A percentile compares a stretch with the other conserved stretches of the same genome.
Conservation (phyloP, 2,888 invertebrate genomes). For the Eilema depressum region DNA sequence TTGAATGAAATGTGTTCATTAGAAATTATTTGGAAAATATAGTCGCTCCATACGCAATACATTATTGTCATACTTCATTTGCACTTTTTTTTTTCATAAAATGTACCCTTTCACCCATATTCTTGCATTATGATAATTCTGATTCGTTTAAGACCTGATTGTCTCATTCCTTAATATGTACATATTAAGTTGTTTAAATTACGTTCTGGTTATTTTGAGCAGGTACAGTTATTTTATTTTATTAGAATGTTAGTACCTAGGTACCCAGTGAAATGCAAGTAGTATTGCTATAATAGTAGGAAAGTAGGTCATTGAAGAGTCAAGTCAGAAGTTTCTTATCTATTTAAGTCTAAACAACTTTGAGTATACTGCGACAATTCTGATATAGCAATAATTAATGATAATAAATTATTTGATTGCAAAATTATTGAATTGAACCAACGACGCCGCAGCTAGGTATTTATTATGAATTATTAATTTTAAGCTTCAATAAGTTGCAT, state of each 20-base stretch:
- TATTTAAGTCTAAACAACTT: conserved; percentile 61
- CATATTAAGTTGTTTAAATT: background rate
- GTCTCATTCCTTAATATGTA: background rate
- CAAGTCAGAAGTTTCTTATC: conserved; percentile 61
- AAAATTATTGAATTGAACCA: conserved; percentile 22
- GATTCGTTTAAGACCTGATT: background rate
- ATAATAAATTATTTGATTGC: conserved; percentile 15
- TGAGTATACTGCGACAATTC: conserved; percentile 30
- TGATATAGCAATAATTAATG: conserved; percentile 22
- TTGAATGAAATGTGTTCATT: background rate
- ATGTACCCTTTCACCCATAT: background rate
- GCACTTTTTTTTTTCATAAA: no score
- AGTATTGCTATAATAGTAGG: conserved; percentile 40
- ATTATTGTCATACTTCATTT: no score
- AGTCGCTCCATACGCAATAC: no score
- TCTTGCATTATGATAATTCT: no score
- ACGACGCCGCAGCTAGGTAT: background rate
- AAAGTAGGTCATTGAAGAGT: conserved; percentile 64
- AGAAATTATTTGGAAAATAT: background rate
- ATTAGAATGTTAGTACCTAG: conserved; percentile 20
- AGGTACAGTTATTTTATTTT: conserved; percentile 21
- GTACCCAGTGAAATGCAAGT: conserved; percentile 48
- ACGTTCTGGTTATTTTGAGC: background rate
- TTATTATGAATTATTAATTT: background rate
- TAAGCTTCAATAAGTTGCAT: background rate